Base-by-base conservation (phyloP, 2,797 vertebrate genomes). In the Tinamus major region DNA sequence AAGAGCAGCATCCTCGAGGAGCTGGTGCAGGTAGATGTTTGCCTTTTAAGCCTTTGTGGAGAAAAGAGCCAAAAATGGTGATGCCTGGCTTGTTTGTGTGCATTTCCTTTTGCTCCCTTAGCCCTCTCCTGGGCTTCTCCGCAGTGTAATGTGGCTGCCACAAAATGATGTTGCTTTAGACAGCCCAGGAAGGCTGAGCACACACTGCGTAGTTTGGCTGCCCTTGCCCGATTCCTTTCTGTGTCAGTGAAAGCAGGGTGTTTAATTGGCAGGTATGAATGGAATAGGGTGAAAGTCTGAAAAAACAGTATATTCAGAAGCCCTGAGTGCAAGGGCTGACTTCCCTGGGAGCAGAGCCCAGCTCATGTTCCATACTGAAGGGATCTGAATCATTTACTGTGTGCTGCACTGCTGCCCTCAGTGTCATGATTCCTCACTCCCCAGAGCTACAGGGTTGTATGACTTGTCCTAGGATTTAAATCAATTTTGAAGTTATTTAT, bases 381-480 rank as follows among this genome's bases (percentile, higher is more conserved):
- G 33, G 58, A 35, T 24, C 33, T 61, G n/a, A 35, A 13, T 35
- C 33, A 61, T 24, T 13, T 20, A 35, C 6, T 13, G 33, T 33
- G 44, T 48, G 39, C 62, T 79, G 35, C n/a, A 29, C 6, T 74
- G n/a, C 41, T 20, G 18, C 46, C 71, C 4, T 5, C 53, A 11
- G 27, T 0, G 0, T 4, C 46, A 16, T 0, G 0, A 27, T 69
- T 39, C 37, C 26, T 33, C 10, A 2, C 68, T 26, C 46, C 20
- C 59, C n/a, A 75, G 29, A 35, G 20, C 29, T 75, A 13, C 26
- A 58, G 49, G n/a, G 62, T 63, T 62, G 58, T 39, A 27, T 46
- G 29, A 58, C 56, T 51, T 21, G 37, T 63, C 79, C 56, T 70
- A 59, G 63, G 44, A 53, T 59, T 59, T 41, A 58, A 67, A 27